Evolutionary conservation across 2,113 vertebrate species (phyloP).

Genomic region (Urocynchramus pylzowi): DNA sequence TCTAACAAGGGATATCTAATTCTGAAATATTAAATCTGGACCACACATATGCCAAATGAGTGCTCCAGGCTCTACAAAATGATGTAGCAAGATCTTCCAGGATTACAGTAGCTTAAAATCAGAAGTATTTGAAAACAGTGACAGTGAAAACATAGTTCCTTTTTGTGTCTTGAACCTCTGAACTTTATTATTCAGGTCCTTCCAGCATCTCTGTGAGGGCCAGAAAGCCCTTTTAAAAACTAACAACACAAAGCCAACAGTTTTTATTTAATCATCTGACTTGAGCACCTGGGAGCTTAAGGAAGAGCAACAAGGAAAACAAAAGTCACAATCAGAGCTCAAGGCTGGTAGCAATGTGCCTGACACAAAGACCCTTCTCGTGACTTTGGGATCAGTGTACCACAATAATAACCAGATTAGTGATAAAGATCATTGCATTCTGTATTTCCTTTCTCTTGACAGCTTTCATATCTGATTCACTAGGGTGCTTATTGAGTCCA

Average conservation of each 20-base stretch:
- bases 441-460: neutral
- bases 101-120: neutral
- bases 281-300: neutral
- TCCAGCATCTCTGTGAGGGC: neutral
- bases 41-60: neutral
- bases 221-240: neutral
- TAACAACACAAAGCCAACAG: neutral
- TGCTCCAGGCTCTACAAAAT: neutral
- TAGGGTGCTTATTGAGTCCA: neutral
- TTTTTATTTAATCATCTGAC: neutral
- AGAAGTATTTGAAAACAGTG: neutral
- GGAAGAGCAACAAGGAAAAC: neutral
- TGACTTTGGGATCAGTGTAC: neutral
- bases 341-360: neutral
- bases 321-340: neutral
- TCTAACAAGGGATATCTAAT: neutral
- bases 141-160: neutral
- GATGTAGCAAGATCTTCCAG: neutral
- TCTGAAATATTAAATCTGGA: neutral
- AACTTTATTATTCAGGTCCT: neutral
- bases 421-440: neutral
- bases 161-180: neutral
- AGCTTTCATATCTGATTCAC: constrained; percentile 1
- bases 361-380: neutral
- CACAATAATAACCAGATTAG: neutral